Conservation (phyloP, 2,888 invertebrate species). For the Leptothorax acervorum region DNA sequence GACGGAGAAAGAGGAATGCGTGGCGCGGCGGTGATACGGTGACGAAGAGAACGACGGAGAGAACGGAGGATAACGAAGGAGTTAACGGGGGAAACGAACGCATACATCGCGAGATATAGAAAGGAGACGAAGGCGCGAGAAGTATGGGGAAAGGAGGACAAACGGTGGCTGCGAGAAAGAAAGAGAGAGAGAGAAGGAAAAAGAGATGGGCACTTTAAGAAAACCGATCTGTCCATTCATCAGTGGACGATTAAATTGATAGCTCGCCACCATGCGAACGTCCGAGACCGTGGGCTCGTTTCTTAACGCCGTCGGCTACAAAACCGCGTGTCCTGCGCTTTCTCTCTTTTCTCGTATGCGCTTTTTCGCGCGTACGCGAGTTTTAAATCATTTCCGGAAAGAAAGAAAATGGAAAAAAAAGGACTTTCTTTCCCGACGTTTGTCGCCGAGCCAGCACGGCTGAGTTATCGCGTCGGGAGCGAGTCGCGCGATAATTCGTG, state of each 20-base stretch:
- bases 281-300: conserved; percentile 33
- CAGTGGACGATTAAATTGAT: conserved; percentile 75
- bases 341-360: conserved; percentile 32
- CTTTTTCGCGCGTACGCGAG: conserved; percentile 21
- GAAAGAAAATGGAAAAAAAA: not conserved
- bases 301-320: conserved; percentile 31
- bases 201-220: conserved; percentile 77
- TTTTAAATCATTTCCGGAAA: conserved; percentile 37
- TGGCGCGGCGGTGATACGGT: conserved; percentile 10
- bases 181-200: conserved; percentile 52
- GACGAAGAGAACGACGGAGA: conserved; percentile 9
- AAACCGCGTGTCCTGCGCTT: conserved; percentile 8
- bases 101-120: conserved; percentile 28
- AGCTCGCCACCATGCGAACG: conserved; percentile 72
- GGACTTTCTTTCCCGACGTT: not conserved
- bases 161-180: not conserved
- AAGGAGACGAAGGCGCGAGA: conserved; percentile 19
- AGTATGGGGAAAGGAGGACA: not conserved
- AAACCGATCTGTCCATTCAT: conserved; percentile 80
- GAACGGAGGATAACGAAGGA: conserved; percentile 39
- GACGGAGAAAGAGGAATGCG: conserved; percentile 35
- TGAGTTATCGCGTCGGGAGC: conserved; percentile 25
- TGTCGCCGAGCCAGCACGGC: not conserved
- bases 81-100: conserved; percentile 31
- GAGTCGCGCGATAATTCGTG: conserved; percentile 25